Conservation (phyloP, 2,113 vertebrate genomes). For the Tenebrosternarchus preto region DNA sequence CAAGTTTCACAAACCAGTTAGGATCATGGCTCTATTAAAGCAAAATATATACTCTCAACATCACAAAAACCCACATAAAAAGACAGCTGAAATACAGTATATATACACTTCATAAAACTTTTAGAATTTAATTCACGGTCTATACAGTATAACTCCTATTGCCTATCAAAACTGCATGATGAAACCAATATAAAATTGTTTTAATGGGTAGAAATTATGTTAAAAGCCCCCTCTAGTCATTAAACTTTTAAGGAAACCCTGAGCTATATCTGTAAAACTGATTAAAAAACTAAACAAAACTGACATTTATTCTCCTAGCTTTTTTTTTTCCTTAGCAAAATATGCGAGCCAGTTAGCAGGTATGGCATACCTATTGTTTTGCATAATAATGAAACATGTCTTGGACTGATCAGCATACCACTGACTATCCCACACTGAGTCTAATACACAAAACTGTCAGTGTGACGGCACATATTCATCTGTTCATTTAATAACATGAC, state of each 20-base stretch:
- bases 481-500: background rate
- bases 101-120: background rate
- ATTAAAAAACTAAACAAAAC: too few relatives aligned
- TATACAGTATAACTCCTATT: too few relatives aligned
- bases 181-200: too few relatives aligned
- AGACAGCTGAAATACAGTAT: conserved; percentile 11
- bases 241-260: too few relatives aligned
- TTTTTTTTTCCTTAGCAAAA: too few relatives aligned
- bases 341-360: too few relatives aligned
- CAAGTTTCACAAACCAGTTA: too few relatives aligned
- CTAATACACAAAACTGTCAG: background rate
- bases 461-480: background rate
- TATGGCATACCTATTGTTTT: background rate
- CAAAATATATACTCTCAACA: conserved; percentile 46
- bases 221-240: too few relatives aligned
- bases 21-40: background rate
- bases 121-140: background rate
- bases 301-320: background rate
- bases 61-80: conserved; percentile 50
- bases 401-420: background rate
- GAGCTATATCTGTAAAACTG: too few relatives aligned
- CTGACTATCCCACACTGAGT: background rate
- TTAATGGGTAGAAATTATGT: too few relatives aligned
- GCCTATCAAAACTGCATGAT: too few relatives aligned
- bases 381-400: background rate